These are phyloP conservation scores for Trichopria drosophilae DNA, from an alignment of 2,888 invertebrate genomes.

Conservation along the genomic window DNA sequence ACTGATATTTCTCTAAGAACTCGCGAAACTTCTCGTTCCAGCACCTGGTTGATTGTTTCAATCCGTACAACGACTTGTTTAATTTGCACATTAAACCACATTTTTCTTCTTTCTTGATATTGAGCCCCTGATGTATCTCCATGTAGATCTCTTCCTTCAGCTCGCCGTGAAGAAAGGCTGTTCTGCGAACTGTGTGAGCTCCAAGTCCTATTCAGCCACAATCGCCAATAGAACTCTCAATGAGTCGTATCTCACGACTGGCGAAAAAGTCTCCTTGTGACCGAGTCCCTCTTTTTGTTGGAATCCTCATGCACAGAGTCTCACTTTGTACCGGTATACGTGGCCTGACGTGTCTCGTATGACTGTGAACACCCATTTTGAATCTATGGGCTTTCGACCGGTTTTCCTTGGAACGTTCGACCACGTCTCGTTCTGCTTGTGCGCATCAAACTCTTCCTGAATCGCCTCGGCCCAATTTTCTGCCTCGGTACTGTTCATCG, in stretches of 20 bases:
- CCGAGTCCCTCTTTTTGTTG: conserved; percentile 24
- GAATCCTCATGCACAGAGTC: conserved; percentile 32
- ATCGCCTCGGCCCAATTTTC: conserved; percentile 13
- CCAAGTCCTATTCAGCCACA: conserved; percentile 23
- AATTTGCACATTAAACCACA: conserved; percentile 15
- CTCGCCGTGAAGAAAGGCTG: conserved; percentile 15
- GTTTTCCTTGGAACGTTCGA: background rate
- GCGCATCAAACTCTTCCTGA: conserved; percentile 16
- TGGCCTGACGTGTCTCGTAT: conserved; percentile 7
- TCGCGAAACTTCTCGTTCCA: conserved; percentile 25
- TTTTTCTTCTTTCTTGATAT: background rate
- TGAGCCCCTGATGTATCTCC: conserved; percentile 15
- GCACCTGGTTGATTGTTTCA: conserved; percentile 29
- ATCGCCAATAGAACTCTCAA: conserved; percentile 29
- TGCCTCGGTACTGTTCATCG: conserved; percentile 9
- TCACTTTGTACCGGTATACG: conserved; percentile 29
- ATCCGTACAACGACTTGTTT: conserved; percentile 25
- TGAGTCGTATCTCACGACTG: conserved; percentile 31
- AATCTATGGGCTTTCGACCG: conserved; percentile 10
- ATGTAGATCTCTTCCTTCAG: conserved; percentile 25
- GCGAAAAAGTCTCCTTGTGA: conserved; percentile 27
- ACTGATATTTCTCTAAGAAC: conserved; percentile 12
- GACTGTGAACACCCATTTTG: conserved; percentile 25
- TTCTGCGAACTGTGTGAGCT: conserved; percentile 22
- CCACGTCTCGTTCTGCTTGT: conserved; percentile 17